Conservation (phyloP, 2,888 invertebrate species). For the Epistrophella euchroma region DNA sequence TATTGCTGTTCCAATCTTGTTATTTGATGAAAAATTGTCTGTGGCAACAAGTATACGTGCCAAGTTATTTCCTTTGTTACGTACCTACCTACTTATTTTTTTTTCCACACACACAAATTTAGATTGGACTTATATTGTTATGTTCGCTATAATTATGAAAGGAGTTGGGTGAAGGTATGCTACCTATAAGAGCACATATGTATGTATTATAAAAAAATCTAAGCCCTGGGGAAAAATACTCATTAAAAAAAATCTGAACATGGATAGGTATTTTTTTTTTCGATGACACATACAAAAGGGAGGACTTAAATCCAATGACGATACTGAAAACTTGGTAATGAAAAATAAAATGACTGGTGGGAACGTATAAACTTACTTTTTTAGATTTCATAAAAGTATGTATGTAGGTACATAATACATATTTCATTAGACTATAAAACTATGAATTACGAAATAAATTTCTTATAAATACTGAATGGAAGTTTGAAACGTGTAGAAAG, state of each 20-base stretch:
- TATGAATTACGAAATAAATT: no score
- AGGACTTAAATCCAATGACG: neutral
- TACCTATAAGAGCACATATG: neutral
- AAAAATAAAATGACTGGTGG: no score
- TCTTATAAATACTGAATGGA: no score
- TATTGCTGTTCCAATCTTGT: neutral
- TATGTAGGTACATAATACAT: no score
- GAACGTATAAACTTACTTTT: no score
- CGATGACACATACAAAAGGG: neutral
- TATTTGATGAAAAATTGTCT: conserved; percentile 42
- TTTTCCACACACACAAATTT: neutral
- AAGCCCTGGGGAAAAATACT: conserved; percentile 45
- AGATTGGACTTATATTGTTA: conserved; percentile 13
- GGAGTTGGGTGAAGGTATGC: neutral
- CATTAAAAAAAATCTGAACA: conserved; percentile 62
- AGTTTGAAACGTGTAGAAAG: no score
- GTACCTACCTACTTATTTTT: neutral
- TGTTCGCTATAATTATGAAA: neutral
- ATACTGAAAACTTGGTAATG: neutral
- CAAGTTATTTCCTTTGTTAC: conserved; percentile 37
- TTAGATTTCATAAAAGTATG: no score
- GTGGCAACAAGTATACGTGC: conserved; percentile 62
- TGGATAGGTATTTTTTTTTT: conserved; percentile 36
- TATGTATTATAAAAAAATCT: conserved; percentile 26
- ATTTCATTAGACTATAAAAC: no score